These are phyloP conservation scores for Pristionchus mayeri DNA, from an alignment of 2,888 invertebrate genomes.

Conservation along the genomic window DNA sequence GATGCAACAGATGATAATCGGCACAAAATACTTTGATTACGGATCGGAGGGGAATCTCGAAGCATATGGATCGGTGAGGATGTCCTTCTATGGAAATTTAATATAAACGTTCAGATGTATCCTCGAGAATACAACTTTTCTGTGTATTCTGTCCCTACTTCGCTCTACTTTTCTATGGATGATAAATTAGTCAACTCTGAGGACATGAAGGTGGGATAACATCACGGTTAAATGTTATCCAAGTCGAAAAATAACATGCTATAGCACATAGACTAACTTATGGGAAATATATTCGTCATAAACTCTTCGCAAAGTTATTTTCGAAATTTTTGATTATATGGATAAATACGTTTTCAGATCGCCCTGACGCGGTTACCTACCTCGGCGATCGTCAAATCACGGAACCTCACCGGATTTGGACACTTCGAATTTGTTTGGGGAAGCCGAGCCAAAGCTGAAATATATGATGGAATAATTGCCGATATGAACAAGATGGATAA, in stretches of 20 bases:
- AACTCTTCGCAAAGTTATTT: no score
- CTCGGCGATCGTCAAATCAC: background rate
- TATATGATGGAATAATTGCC: background rate
- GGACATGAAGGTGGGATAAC: no score
- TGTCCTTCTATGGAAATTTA: background rate
- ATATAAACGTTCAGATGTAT: background rate
- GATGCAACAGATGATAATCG: background rate
- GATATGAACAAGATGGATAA: background rate
- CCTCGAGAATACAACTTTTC: background rate
- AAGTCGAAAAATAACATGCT: no score
- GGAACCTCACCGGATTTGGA: background rate
- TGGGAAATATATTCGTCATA: no score
- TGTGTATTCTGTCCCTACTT: background rate
- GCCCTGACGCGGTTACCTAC: background rate
- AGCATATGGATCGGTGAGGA: background rate
- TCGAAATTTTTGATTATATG: no score
- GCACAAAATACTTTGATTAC: background rate
- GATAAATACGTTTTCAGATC: no score
- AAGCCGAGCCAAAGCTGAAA: background rate
- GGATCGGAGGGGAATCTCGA: background rate
- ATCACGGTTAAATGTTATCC: no score
- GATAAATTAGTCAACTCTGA: no score
- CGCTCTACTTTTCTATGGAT: background rate
- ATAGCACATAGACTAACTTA: no score
- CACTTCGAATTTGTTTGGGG: conserved; percentile 27